These are phyloP conservation scores for Pseudonaja textilis DNA, from an alignment of 2,113 vertebrate species.

Conservation along the genomic window DNA sequence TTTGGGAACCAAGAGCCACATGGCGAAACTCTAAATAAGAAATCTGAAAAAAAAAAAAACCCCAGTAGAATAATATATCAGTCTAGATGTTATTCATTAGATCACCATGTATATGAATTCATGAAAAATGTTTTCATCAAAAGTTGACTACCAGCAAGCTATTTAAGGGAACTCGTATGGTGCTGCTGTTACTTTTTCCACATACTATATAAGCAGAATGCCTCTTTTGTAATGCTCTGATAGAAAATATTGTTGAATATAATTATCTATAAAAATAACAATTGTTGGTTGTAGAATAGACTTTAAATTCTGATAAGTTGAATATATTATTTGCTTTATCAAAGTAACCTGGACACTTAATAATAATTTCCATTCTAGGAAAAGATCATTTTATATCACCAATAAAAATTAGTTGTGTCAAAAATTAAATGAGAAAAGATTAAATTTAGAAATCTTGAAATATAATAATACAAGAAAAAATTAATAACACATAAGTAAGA, in stretches of 20 bases:
- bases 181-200: background rate
- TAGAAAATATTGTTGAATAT: constrained; percentile 1
- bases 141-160: background rate
- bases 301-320: background rate
- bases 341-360: background rate
- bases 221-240: background rate
- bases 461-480: constrained; percentile 4
- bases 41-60: too few species aligned
- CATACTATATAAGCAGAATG: background rate
- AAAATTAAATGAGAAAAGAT: background rate
- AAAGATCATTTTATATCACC: background rate
- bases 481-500: background rate
- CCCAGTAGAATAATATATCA: background rate
- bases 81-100: background rate
- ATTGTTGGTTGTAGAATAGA: background rate
- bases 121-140: background rate
- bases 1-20: background rate
- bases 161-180: too few species aligned
- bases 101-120: background rate
- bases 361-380: background rate
- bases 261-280: background rate
- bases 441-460: background rate
- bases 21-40: background rate
- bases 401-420: background rate
- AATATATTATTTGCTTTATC: background rate